These are phyloP conservation scores for Pelvicachromis taeniatus DNA, from an alignment of 2,113 vertebrate genomes.

Conservation along the genomic window DNA sequence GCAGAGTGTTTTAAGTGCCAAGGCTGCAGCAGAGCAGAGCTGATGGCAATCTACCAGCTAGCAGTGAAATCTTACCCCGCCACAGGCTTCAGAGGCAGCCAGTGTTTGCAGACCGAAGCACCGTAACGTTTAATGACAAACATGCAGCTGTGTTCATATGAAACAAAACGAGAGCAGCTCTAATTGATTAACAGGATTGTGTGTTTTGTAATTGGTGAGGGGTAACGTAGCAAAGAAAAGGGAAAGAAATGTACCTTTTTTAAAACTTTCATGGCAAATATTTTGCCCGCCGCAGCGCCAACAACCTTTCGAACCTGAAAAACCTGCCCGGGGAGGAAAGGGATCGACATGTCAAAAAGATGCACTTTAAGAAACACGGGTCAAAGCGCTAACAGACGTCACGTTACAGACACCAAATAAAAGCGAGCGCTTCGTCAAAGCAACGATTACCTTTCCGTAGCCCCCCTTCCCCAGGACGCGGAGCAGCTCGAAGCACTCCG, in stretches of 20 bases:
- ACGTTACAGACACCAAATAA: background rate
- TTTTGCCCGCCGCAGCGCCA: constrained; percentile 91
- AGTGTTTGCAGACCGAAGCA: constrained; percentile 37
- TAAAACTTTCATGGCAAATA: constrained; percentile 99
- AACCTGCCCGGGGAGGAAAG: constrained; percentile 73
- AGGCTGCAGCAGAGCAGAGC: constrained; percentile 42
- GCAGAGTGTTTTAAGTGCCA: constrained; percentile 27
- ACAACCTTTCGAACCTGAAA: constrained; percentile 98
- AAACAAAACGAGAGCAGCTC: background rate
- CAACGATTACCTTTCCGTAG: constrained; percentile 88
- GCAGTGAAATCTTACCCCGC: constrained; percentile 50
- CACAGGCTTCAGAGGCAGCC: constrained; percentile 30
- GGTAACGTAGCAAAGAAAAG: background rate
- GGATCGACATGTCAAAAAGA: background rate
- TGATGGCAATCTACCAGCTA: constrained; percentile 41
- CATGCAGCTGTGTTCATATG: background rate
- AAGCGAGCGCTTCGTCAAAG: background rate
- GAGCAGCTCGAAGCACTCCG: constrained; percentile 96
- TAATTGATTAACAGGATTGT: background rate
- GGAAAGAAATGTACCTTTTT: constrained; percentile 84
- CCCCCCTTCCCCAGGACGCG: constrained; percentile 97
- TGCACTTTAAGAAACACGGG: rapidly evolving
- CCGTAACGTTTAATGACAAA: background rate
- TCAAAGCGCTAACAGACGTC: background rate
- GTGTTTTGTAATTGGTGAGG: background rate